These are phyloP conservation scores for Agrochola lota DNA, from an alignment of 2,888 invertebrate genomes.

Conservation along the genomic window DNA sequence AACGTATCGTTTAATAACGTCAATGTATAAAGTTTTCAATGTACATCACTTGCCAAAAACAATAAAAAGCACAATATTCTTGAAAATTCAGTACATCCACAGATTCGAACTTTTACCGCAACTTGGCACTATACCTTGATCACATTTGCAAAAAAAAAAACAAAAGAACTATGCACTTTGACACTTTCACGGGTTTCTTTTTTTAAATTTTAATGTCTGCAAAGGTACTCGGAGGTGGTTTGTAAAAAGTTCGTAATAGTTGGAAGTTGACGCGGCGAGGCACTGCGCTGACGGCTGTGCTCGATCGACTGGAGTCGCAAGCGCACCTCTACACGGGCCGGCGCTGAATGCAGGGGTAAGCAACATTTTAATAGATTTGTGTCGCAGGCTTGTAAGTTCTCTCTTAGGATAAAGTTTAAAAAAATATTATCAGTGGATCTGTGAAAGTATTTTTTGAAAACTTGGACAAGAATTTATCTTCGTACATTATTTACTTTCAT, in stretches of 20 bases:
- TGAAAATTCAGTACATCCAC: slow-evolving; percentile 77
- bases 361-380: slow-evolving; percentile 76
- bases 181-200: slow-evolving; percentile 71
- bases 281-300: slow-evolving; percentile 81
- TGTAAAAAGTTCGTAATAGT: slow-evolving; percentile 81
- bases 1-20: slow-evolving; percentile 50
- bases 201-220: slow-evolving; percentile 63
- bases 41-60: slow-evolving; percentile 60
- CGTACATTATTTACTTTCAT: neutral
- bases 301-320: slow-evolving; percentile 87
- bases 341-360: slow-evolving; percentile 74
- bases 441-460: neutral
- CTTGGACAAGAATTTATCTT: neutral
- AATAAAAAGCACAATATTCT: slow-evolving; percentile 65
- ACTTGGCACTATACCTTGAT: slow-evolving; percentile 81
- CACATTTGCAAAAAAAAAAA: slow-evolving; percentile 66
- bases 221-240: slow-evolving; percentile 71
- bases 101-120: slow-evolving; percentile 82
- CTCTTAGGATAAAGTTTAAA: neutral
- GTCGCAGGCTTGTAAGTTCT: neutral
- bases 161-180: slow-evolving; percentile 71
- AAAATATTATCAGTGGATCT: neutral
- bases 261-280: slow-evolving; percentile 75
- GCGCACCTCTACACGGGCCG: slow-evolving; percentile 82
- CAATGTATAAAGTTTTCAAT: slow-evolving; percentile 61